Percentiles rank a stretch among this genome's conserved stretches.
Conservation (phyloP, 2,888 invertebrate genomes). For the Exephanes ischioxanthus region DNA sequence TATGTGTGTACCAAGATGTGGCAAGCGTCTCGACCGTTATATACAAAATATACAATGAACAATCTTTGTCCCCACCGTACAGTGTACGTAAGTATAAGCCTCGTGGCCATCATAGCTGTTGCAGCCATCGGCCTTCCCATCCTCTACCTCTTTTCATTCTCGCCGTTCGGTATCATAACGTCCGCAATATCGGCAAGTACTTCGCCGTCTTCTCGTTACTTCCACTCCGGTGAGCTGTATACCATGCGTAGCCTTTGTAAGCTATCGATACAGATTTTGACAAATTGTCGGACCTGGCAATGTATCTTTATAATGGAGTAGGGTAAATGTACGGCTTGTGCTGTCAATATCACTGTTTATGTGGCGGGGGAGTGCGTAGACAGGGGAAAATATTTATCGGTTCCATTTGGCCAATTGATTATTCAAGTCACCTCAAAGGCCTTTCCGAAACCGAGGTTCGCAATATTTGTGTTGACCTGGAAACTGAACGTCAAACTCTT, state of each 20-base stretch:
- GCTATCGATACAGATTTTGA: conserved; percentile 27
- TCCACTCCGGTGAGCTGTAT: background rate
- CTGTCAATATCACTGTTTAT: background rate
- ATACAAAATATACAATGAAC: conserved; percentile 44
- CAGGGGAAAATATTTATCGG: no score
- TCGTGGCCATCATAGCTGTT: conserved; percentile 8
- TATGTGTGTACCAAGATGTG: conserved; percentile 5
- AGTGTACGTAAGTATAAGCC: conserved; percentile 10
- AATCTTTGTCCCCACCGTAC: conserved; percentile 30
- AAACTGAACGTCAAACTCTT: background rate
- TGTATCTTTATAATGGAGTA: conserved; percentile 19
- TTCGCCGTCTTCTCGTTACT: conserved; percentile 5
- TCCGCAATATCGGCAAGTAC: background rate
- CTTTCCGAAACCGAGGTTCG: no score
- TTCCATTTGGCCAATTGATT: no score
- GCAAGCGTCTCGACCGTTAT: conserved; percentile 30
- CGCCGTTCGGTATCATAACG: background rate
- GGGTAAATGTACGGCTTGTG: background rate
- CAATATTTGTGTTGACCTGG: no score
- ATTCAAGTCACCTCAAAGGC: background rate
- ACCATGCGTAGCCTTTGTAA: background rate
- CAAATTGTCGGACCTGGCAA: conserved; percentile 17
- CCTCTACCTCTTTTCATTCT: background rate
- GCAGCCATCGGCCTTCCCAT: background rate
- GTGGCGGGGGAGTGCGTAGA: no score